Percentiles rank a stretch among this genome's conserved stretches.
These are phyloP conservation scores for Triops cancriformis DNA, from an alignment of 1,140 invertebrate genomes.

Conservation along the genomic window DNA sequence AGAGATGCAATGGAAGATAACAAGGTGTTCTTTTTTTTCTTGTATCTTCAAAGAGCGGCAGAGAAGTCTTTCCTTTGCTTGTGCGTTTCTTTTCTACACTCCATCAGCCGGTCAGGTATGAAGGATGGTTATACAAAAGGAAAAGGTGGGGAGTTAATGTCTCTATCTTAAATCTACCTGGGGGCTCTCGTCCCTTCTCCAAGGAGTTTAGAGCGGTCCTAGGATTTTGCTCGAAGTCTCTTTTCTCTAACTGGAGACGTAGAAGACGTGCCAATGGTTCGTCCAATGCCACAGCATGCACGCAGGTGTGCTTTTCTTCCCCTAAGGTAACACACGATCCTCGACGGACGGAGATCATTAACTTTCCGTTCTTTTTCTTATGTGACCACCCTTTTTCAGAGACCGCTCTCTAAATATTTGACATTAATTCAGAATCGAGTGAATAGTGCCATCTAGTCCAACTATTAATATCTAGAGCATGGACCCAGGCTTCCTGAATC, in stretches of 20 bases:
- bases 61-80: neutral
- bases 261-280: neutral
- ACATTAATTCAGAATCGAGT: neutral
- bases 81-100: neutral
- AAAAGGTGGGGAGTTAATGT: slow-evolving; percentile 13
- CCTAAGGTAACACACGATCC: slow-evolving; percentile 7
- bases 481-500: no score
- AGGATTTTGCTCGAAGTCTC: neutral
- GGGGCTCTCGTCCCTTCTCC: neutral
- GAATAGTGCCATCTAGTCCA: neutral
- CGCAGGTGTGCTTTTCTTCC: neutral
- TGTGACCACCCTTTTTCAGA: slow-evolving; percentile 2
- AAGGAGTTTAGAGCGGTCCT: neutral
- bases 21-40: neutral
- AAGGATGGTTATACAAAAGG: slow-evolving; percentile 7
- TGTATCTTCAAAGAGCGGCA: neutral
- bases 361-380: slow-evolving; percentile 6
- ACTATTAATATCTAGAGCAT: no score
- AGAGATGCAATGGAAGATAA: slow-evolving; percentile 8
- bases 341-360: neutral
- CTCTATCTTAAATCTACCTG: slow-evolving; percentile 14
- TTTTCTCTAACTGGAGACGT: neutral
- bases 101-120: slow-evolving; percentile 3
- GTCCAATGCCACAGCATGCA: neutral
- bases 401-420: neutral